Evolutionary conservation across 2,797 vertebrate species (phyloP).

Genomic region (Okamejei kenojei): DNA sequence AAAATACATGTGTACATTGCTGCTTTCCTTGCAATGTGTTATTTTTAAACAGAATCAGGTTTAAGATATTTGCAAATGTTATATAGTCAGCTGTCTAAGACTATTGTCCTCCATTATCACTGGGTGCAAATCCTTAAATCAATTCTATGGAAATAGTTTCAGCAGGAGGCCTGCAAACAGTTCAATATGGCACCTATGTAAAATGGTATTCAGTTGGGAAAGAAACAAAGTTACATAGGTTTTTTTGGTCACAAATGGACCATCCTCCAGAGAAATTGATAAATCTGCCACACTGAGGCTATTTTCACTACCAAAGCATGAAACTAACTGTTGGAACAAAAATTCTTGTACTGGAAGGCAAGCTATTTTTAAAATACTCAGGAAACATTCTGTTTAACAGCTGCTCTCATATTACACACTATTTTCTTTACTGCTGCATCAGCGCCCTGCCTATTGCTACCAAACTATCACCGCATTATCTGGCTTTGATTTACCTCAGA

Average conservation of each 20-base stretch:
- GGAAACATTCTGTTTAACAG: slow-evolving; percentile 27
- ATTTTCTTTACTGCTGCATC: slow-evolving; percentile 1
- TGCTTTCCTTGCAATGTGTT: neutral
- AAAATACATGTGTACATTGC: neutral
- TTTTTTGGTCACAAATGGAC: neutral
- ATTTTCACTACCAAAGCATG: neutral
- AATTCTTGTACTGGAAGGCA: slow-evolving; percentile 2
- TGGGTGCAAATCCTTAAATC: no score
- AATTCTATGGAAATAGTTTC: no score
- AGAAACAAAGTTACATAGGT: neutral
- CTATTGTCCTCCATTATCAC: neutral
- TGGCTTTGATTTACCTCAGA: slow-evolving; percentile 28
- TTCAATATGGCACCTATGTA: neutral
- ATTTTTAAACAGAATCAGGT: neutral
- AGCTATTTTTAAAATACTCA: slow-evolving; percentile 29
- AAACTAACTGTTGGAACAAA: neutral
- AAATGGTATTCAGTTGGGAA: neutral
- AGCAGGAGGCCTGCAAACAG: no score
- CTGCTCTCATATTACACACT: neutral
- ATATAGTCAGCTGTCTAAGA: neutral
- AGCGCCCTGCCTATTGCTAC: slow-evolving; percentile 8
- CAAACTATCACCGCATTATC: neutral
- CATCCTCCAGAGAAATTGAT: neutral
- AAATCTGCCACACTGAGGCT: neutral
- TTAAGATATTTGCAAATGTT: neutral